Percentiles rank a stretch among this genome's conserved stretches.
These are phyloP conservation scores for Oryzaephilus surinamensis DNA, from an alignment of 1,140 invertebrate species.

Conservation along the genomic window DNA sequence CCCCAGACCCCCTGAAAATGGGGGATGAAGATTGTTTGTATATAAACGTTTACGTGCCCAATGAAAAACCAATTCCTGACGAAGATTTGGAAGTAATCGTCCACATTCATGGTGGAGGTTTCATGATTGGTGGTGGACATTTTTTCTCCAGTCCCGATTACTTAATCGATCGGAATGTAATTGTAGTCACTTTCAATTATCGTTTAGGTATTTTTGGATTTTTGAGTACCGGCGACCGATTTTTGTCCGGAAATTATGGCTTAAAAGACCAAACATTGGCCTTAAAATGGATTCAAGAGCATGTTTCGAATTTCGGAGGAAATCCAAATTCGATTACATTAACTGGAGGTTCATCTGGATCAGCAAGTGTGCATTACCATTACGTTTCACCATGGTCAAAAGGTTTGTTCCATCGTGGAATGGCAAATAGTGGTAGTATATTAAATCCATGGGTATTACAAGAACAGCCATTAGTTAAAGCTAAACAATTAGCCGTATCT, in stretches of 20 bases:
- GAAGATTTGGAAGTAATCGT: constrained; percentile 41
- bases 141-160: constrained; percentile 35
- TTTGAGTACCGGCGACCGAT: constrained; percentile 20
- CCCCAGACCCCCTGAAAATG: no score
- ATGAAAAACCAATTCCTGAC: constrained; percentile 23
- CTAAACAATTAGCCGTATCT: neutral
- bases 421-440: constrained; percentile 66
- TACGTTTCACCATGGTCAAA: constrained; percentile 39
- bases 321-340: constrained; percentile 43
- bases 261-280: constrained; percentile 47
- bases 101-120: constrained; percentile 48
- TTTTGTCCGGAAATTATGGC: constrained; percentile 41
- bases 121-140: constrained; percentile 39
- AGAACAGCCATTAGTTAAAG: constrained; percentile 1
- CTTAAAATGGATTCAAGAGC: constrained; percentile 46
- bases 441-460: constrained; percentile 49
- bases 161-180: constrained; percentile 46
- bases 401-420: constrained; percentile 52
- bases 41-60: constrained; percentile 17
- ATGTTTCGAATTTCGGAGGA: constrained; percentile 48
- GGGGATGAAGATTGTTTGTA: constrained; percentile 16
- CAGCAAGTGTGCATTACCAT: constrained; percentile 43
- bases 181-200: constrained; percentile 53
- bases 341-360: constrained; percentile 36
- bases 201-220: constrained; percentile 41